phyloP scores from a whole-genome alignment of 2,888 invertebrate genomes.

The Apantesis nais region DNA sequence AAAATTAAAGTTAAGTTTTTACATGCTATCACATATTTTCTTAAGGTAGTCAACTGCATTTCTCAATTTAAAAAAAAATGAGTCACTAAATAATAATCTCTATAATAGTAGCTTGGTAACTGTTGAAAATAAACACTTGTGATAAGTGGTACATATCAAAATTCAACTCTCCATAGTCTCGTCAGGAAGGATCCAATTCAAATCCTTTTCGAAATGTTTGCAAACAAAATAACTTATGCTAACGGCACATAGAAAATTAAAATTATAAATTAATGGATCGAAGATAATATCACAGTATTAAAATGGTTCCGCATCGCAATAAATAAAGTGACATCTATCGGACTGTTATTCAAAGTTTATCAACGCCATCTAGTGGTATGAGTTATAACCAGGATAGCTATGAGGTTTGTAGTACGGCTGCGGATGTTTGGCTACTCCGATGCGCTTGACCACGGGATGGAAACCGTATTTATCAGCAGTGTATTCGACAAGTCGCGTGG shows the following conservation, averaged over 20 bases:
- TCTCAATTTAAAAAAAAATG: not conserved
- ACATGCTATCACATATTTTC: slow-evolving; percentile 45
- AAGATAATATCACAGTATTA: slow-evolving; percentile 67
- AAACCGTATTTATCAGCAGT: slow-evolving; percentile 83
- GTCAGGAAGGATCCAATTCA: not conserved
- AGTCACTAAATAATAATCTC: not conserved
- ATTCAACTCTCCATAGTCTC: not conserved
- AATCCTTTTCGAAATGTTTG: not conserved
- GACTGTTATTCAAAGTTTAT: slow-evolving; percentile 35
- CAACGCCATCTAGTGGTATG: slow-evolving; percentile 75
- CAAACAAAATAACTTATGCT: not conserved
- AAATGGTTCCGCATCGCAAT: slow-evolving; percentile 38
- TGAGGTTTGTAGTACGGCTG: slow-evolving; percentile 69
- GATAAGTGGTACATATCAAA: not conserved
- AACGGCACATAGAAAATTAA: slow-evolving; percentile 23
- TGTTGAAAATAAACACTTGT: not conserved
- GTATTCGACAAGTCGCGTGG: slow-evolving; percentile 82
- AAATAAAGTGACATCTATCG: slow-evolving; percentile 60
- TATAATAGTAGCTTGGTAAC: not conserved
- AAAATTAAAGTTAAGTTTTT: slow-evolving; percentile 51
- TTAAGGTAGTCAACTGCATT: slow-evolving; percentile 23
- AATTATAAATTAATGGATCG: slow-evolving; percentile 44
- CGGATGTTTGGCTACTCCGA: slow-evolving; percentile 79
- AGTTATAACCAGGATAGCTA: slow-evolving; percentile 63
- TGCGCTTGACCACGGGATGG: slow-evolving; percentile 81